A percentile compares a stretch with the other conserved stretches of the same genome.
phyloP scores from a whole-genome alignment of 2,797 vertebrate genomes.

The Spondyliosoma cantharus region DNA sequence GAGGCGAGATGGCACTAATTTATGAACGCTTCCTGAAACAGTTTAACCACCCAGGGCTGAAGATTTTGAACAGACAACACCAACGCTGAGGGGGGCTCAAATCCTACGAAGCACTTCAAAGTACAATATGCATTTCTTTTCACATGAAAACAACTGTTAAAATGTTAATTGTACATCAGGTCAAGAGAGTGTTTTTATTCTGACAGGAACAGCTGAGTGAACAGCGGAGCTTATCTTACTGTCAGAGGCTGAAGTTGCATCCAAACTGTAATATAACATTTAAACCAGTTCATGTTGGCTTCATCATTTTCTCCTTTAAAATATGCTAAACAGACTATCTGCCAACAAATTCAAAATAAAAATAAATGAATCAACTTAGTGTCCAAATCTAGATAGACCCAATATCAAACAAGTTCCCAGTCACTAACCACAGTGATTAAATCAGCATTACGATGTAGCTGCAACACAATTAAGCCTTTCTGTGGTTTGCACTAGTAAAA shows the following conservation, averaged over 20 bases:
- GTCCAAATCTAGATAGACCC: neutral
- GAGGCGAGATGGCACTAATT: conserved; percentile 86
- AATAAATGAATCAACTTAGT: too few species aligned
- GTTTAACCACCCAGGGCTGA: conserved; percentile 61
- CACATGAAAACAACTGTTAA: neutral
- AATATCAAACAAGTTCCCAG: neutral
- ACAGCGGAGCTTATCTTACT: neutral
- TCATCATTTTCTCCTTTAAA: too few species aligned
- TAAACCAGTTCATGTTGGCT: too few species aligned
- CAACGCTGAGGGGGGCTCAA: conserved; percentile 76
- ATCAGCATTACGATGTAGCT: neutral
- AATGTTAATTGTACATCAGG: conserved; percentile 20
- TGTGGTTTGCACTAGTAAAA: neutral
- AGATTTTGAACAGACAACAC: conserved; percentile 20
- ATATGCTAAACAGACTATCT: too few species aligned
- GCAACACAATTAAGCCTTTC: neutral
- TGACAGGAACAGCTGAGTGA: neutral
- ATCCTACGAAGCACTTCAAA: neutral
- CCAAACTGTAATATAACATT: neutral
- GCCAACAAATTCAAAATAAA: too few species aligned
- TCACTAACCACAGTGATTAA: neutral
- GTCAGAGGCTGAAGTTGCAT: neutral
- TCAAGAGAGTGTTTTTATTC: neutral
- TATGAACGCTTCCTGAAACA: conserved; percentile 80
- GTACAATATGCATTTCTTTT: neutral